phyloP scores from a whole-genome alignment of 2,888 invertebrate species.

The Cosmopolites sordidus region DNA sequence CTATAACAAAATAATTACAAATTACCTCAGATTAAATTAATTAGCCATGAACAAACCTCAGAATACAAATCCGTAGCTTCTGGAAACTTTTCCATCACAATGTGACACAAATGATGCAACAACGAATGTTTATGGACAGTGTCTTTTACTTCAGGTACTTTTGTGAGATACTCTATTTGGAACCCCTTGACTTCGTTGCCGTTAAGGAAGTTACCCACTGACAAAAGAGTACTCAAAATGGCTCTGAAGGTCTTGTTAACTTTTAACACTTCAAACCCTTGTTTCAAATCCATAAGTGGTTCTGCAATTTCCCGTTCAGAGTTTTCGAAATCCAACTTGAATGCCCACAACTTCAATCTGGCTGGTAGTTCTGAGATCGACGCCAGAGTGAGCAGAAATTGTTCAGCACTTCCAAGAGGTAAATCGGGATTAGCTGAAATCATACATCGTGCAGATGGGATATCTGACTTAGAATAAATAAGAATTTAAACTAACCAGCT shows the following conservation, averaged over 20 bases:
- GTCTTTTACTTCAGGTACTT: constrained; percentile 98
- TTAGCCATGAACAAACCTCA: constrained; percentile 65
- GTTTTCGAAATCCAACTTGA: constrained; percentile 97
- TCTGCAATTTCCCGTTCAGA: constrained; percentile 98
- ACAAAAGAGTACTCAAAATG: constrained; percentile 87
- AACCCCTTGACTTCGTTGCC: constrained; percentile 92
- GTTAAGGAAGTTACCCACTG: constrained; percentile 95
- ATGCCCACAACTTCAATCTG: constrained; percentile 93
- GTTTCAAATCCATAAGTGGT: constrained; percentile 97
- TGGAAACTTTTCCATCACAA: constrained; percentile 94
- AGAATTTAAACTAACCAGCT: constrained; percentile 58
- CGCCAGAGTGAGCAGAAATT: constrained; percentile 93
- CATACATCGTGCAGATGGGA: neutral
- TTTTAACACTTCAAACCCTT: constrained; percentile 88
- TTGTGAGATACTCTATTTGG: constrained; percentile 93
- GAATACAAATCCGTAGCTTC: constrained; percentile 96
- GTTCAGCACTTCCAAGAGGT: constrained; percentile 93
- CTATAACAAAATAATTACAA: constrained; percentile 45
- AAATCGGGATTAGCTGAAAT: constrained; percentile 75
- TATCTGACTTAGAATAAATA: neutral
- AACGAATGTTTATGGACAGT: constrained; percentile 98
- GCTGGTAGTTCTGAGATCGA: constrained; percentile 94
- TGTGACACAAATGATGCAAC: constrained; percentile 93
- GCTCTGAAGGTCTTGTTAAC: constrained; percentile 87
- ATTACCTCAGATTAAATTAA: too few species aligned